Conservation (phyloP, 1,140 invertebrate genomes). For the Venturia canescens region DNA sequence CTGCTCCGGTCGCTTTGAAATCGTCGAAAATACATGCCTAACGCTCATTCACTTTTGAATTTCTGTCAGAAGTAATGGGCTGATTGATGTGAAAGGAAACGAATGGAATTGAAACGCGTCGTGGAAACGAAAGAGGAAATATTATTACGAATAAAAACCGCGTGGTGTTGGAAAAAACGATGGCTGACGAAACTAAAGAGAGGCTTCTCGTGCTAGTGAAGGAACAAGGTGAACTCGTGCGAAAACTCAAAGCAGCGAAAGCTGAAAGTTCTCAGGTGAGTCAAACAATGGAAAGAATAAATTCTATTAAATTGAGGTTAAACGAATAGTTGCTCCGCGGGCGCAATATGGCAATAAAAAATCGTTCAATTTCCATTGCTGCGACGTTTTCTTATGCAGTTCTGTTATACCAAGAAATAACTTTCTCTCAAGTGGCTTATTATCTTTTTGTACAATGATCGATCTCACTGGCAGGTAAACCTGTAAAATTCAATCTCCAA, state of each 20-base stretch:
- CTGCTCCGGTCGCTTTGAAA: not conserved
- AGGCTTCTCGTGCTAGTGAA: conserved; percentile 84
- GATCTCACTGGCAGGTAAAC: not conserved
- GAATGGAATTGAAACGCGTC: conserved; percentile 45
- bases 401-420: not conserved
- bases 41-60: not conserved
- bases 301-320: not conserved
- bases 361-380: not conserved
- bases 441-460: not conserved
- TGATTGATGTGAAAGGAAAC: conserved; percentile 43
- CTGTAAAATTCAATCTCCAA: not conserved
- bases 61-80: not conserved
- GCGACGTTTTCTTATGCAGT: not conserved
- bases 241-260: conserved; percentile 88
- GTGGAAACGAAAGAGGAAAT: not conserved
- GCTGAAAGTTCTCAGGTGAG: conserved; percentile 84
- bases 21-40: not conserved
- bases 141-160: conserved; percentile 12
- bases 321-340: not conserved
- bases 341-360: conserved; percentile 15
- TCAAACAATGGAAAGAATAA: conserved; percentile 35
- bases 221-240: conserved; percentile 87
- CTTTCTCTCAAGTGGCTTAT: not conserved
- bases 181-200: conserved; percentile 76
- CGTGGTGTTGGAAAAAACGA: conserved; percentile 49